These are phyloP conservation scores for Denticeps clupeoides DNA, from an alignment of 2,797 vertebrate genomes.

Conservation along the genomic window DNA sequence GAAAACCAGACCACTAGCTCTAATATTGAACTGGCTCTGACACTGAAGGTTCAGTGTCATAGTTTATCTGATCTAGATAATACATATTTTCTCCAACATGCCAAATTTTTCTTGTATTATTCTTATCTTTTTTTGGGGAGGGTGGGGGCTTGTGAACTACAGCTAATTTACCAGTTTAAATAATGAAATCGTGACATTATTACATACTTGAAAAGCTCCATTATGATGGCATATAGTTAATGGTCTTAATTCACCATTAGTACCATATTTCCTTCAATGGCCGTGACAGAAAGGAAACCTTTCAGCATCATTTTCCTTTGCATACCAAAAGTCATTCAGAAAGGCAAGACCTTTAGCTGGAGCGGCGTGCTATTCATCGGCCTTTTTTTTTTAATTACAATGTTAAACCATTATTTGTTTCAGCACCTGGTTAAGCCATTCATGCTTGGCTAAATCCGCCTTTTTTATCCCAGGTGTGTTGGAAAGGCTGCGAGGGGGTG, in stretches of 20 bases:
- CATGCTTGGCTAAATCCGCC: constrained; percentile 72
- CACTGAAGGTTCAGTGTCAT: not conserved
- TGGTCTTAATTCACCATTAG: constrained; percentile 70
- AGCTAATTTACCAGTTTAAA: constrained; percentile 50
- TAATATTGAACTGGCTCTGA: too few relatives aligned
- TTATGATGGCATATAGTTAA: constrained; percentile 54
- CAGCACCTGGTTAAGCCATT: constrained; percentile 80
- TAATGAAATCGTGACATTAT: constrained; percentile 52
- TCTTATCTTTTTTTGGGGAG: not conserved
- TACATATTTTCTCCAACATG: not conserved
- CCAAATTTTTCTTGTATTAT: not conserved
- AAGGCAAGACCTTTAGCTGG: constrained; percentile 61
- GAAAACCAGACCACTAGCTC: too few relatives aligned
- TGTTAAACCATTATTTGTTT: constrained; percentile 80
- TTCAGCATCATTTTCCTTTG: constrained; percentile 58
- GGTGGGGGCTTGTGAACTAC: not conserved
- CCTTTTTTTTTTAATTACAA: constrained; percentile 72
- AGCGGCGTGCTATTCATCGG: constrained; percentile 69
- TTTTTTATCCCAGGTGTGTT: constrained; percentile 77
- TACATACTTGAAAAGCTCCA: constrained; percentile 52
- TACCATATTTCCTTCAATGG: constrained; percentile 57
- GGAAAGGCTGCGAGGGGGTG: constrained; percentile 69
- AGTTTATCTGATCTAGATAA: not conserved
- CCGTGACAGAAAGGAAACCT: constrained; percentile 47
- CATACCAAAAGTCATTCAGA: constrained; percentile 72